Base-by-base conservation (phyloP, 2,888 invertebrate genomes). In the Caenorhabditis wallacei region DNA sequence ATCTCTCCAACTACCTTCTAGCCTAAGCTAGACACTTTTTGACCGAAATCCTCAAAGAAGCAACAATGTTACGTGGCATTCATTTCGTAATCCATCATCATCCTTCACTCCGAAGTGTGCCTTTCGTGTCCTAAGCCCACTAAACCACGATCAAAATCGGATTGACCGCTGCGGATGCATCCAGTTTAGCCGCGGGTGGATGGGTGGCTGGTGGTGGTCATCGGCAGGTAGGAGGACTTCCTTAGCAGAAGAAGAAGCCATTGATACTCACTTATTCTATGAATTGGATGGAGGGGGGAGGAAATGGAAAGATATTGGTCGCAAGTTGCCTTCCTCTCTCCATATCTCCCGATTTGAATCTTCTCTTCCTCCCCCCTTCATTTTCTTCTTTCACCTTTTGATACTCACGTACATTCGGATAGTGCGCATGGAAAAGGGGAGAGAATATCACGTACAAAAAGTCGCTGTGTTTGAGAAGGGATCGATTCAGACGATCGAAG, bases 381-480 rank as follows among this genome's bases (percentile, higher is more conserved):
- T n/a, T 13, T 16, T 48, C 48, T 48, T 30, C 16, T 46, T 78
- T 78, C 78, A 78, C 78, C 78, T 78, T 76, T 78, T 78, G 78
- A 78, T 78, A 78, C 69, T 78, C 78, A 78, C 78, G 78, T 78
- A 78, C 63, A 43, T 61, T 37, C 24, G 35, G 35, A 51, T 48
- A 64, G 51, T 48, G 48, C 30, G 30, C 43, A 4, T 18, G 30
- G 3, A 20, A 18, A 18, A 48, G 30, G 1, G 37, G 16, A 11
- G 46, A 48, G 16, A 22, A 51, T 37, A 35, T 69, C 78, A 78
- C 78, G 78, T 78, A 78, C 78, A 78, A 78, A 78, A 78, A 78
- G 78, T 78, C 59, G 78, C 76, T 69, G 76, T 26, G 48, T 51
- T 51, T 20, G 30, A 37, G 40, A 24, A 40, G 18, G 54, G 51